Evolutionary conservation across 2,888 invertebrate genomes (phyloP), one percentile per base, ranked within the genome.

Genomic region (Phorcus lineatus): DNA sequence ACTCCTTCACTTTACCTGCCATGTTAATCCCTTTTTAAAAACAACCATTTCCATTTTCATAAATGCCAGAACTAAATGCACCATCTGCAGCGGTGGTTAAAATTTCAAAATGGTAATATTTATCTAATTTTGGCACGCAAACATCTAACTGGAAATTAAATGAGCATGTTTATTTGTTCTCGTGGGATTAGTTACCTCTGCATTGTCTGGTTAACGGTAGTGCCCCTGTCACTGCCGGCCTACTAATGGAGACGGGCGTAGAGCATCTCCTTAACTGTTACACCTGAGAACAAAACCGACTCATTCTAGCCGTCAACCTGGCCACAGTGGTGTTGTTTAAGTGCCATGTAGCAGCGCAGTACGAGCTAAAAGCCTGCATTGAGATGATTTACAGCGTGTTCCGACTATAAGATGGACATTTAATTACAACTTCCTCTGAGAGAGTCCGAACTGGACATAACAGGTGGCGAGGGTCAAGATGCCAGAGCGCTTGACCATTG

Each of bases 371-470:
- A 13, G 62, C 28, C 17, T 28, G 62, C 24, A 62, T 19, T 17
- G 17, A 17, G 24, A 24, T 62, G 62, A 62, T 62, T 62, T 62
- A 62, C 62, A 62, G 62, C 62, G 62, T 62, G 62, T 62, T 28
- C 24, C 24, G 24, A 13, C 28, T 28, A 11, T 24, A 6, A 62
- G 62, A 62, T 62, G 62, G 62, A 62, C 24, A 28, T 62, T 62
- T 62, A 62, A 62, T 62, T 62, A 62, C 62, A 62, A 62, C 62
- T 62, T 62, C 62, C 62, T 62, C 62, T 24, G 62, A 28, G 62
- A 62, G 28, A 28, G 17, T 28, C 62, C 24, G 28, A 13, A 62
- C 62, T 62, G 28, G 28, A 62, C 28, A 62, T 62, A 62, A 62
- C 62, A 62, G 62, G 62, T 62, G 62, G 24, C 28, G 17, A 28